Percentiles rank a stretch among this genome's conserved stretches.
phyloP scores from a whole-genome alignment of 2,888 invertebrate genomes.

The Drosophila greeni region DNA sequence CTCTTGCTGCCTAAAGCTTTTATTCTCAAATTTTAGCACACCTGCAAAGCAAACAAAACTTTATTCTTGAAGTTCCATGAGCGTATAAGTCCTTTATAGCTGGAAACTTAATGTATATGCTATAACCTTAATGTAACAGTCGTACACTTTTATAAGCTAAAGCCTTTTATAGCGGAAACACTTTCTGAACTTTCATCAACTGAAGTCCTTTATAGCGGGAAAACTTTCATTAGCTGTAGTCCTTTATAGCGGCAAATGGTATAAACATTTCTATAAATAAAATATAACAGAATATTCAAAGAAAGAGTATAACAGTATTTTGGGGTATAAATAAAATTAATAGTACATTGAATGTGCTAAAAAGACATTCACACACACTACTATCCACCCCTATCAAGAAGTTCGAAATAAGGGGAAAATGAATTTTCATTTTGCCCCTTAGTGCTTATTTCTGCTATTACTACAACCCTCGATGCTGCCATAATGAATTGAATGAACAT shows the following conservation, averaged over 20 bases:
- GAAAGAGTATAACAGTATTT: neutral
- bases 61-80: neutral
- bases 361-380: neutral
- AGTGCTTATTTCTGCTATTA: neutral
- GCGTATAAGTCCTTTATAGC: neutral
- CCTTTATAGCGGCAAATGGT: no score
- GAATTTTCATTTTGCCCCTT: neutral
- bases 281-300: no score
- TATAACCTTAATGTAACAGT: neutral
- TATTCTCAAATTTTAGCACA: neutral
- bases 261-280: no score
- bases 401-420: neutral
- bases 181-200: no score
- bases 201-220: no score
- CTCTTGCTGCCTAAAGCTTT: neutral
- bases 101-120: no score
- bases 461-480: neutral
- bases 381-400: neutral
- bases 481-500: slow-evolving; percentile 6
- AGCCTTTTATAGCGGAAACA: neutral
- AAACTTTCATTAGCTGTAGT: no score
- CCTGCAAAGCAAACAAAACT: neutral
- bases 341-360: neutral
- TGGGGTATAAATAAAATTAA: neutral
- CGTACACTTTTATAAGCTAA: neutral